These are phyloP conservation scores for Campylorhamphus procurvoides DNA, from an alignment of 2,113 vertebrate genomes.

Conservation along the genomic window DNA sequence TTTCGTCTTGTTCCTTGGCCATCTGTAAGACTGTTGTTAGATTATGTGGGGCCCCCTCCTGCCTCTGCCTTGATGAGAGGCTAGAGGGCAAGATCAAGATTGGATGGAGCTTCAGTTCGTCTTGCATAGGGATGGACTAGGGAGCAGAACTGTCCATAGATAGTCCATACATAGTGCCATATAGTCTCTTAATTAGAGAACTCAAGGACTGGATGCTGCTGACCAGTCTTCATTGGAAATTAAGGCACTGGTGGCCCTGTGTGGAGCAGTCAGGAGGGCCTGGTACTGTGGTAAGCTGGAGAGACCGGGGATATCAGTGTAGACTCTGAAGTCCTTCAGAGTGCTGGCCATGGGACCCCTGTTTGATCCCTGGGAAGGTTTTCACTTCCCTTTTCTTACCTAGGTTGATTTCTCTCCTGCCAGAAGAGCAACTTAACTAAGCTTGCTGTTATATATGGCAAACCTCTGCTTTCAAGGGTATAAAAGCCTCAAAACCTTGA, in stretches of 20 bases:
- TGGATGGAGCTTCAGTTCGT: not conserved
- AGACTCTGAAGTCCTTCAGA: not conserved
- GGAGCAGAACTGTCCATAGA: not conserved
- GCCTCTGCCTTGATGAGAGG: not conserved
- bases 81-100: not conserved
- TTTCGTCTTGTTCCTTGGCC: not conserved
- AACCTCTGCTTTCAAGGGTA: not conserved
- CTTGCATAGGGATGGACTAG: not conserved
- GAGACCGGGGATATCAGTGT: not conserved
- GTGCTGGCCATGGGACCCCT: not conserved
- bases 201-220: not conserved
- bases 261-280: not conserved
- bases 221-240: not conserved
- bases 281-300: not conserved
- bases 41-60: not conserved
- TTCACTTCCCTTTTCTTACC: not conserved
- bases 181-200: not conserved
- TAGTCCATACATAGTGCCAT: not conserved
- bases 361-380: rapidly evolving
- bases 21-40: not conserved
- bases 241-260: not conserved
- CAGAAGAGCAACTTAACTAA: not conserved
- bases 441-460: not conserved
- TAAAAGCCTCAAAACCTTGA: not conserved
- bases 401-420: not conserved